Evolutionary conservation across 2,888 invertebrate species (phyloP).

Genomic region (Rutpela maculata): DNA sequence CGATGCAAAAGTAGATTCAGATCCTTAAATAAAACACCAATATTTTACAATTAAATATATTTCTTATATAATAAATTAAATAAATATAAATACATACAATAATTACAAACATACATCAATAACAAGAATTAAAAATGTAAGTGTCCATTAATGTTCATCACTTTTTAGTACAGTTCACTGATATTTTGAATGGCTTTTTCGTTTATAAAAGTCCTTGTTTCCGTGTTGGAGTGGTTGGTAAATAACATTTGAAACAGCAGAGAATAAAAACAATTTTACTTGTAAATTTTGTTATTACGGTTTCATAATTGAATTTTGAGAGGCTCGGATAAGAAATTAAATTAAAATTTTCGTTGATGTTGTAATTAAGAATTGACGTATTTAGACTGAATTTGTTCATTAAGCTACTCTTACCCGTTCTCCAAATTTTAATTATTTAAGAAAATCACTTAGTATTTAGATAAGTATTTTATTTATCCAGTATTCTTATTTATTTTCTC

Average conservation of each 20-base stretch:
- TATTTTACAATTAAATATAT: slow-evolving; percentile 23
- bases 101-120: slow-evolving; percentile 61
- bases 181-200: slow-evolving; percentile 33
- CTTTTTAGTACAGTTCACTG: slow-evolving; percentile 51
- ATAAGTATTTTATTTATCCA: too few species aligned
- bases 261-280: not conserved
- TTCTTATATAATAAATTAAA: slow-evolving; percentile 55
- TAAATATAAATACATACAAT: slow-evolving; percentile 61
- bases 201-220: slow-evolving; percentile 1
- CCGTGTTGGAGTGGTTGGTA: not conserved
- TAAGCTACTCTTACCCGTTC: too few species aligned
- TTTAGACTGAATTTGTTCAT: too few species aligned
- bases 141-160: slow-evolving; percentile 65
- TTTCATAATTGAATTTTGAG: too few species aligned
- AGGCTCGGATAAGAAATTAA: too few species aligned
- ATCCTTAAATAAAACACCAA: not conserved
- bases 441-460: too few species aligned
- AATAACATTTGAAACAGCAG: not conserved
- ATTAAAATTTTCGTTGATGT: too few species aligned
- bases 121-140: slow-evolving; percentile 55
- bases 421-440: too few species aligned
- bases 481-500: too few species aligned
- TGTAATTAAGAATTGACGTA: too few species aligned
- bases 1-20: too few species aligned
- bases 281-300: not conserved